Evolutionary conservation across 2,797 vertebrate species (phyloP), one percentile per base, ranked within the genome.

Genomic region (Melanotaenia nigrans): DNA sequence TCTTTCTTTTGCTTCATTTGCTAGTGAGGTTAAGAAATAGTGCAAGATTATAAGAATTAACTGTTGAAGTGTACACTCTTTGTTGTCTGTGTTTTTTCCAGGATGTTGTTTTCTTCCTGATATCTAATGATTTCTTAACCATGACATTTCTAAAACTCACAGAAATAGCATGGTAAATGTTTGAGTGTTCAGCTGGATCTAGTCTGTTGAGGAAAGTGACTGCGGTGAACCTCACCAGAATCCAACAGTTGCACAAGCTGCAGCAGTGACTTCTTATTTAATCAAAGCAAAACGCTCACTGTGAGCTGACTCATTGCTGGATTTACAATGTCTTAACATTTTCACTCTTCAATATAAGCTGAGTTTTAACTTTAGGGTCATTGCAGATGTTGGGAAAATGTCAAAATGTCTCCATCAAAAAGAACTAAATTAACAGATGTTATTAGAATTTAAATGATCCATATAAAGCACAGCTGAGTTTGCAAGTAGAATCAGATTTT

Each of bases 161-260:
- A 20, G 24, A 61, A 59, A 35, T 20, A 47, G 32, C n/a, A 7
- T n/a, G 91, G 65, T 92, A 35, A 63, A 24, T n/a, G 16, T 61
- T 42, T 61, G 33, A 57, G 61, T 5, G 18, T 66, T 84, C 95
- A 96, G 61, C 80, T 96, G 62, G 92, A 92, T 65, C 25, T 92
- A 93, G 49, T 87, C 93, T 1, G 13, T 9, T 14, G 10, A 14
- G 14, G 22, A 14, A 38, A 60, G 16, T 13, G 1, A 30, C n/a
- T 24, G 40, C 55, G 58, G 28, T 51, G 3, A 30, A 62, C 38
- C 60, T 45, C 0, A 56, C 5, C 36, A 24, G 78, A 24, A 91
- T 95, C 76, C 94, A 92, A 67, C 92, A 91, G 64, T 92, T 96
- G 32, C 92, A 90, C 54, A 95, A 95, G 83, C 92, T 94, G 75